Evolutionary conservation across 2,888 invertebrate genomes (phyloP).

Genomic region (Ferrisia virgata): DNA sequence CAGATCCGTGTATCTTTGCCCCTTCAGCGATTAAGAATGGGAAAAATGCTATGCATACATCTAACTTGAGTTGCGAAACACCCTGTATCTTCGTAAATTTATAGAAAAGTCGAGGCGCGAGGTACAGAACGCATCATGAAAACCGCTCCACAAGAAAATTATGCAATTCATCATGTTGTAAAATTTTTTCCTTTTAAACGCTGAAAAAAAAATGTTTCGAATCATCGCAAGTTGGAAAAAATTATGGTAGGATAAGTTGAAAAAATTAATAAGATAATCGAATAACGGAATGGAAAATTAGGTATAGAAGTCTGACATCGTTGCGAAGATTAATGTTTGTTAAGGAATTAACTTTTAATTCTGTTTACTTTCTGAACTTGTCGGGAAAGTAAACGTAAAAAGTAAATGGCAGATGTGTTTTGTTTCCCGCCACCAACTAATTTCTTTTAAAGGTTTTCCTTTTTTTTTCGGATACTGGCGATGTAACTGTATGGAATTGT

Average conservation of each 20-base stretch:
- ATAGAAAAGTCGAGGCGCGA: no score
- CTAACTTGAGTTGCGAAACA: no score
- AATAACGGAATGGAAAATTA: slow-evolving; percentile 28
- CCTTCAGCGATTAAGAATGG: no score
- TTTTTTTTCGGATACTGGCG: not conserved
- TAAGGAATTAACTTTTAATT: slow-evolving; percentile 21
- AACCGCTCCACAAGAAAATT: not conserved
- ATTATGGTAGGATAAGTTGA: not conserved
- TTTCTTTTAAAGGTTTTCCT: not conserved
- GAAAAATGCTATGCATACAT: no score
- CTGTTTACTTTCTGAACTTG: slow-evolving; percentile 17
- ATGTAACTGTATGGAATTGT: not conserved
- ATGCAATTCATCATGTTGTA: not conserved
- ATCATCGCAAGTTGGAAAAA: not conserved
- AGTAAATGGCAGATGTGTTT: slow-evolving; percentile 27
- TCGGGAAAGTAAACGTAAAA: slow-evolving; percentile 2
- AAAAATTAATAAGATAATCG: slow-evolving; percentile 33
- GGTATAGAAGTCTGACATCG: not conserved
- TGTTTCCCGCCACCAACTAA: not conserved
- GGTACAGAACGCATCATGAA: no score
- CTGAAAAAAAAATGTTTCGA: not conserved
- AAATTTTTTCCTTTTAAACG: not conserved
- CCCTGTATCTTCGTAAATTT: no score
- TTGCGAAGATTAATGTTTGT: slow-evolving; percentile 25
- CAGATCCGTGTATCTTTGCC: no score